phyloP scores from a whole-genome alignment of 2,888 invertebrate genomes.

The Ochropacha duplaris region DNA sequence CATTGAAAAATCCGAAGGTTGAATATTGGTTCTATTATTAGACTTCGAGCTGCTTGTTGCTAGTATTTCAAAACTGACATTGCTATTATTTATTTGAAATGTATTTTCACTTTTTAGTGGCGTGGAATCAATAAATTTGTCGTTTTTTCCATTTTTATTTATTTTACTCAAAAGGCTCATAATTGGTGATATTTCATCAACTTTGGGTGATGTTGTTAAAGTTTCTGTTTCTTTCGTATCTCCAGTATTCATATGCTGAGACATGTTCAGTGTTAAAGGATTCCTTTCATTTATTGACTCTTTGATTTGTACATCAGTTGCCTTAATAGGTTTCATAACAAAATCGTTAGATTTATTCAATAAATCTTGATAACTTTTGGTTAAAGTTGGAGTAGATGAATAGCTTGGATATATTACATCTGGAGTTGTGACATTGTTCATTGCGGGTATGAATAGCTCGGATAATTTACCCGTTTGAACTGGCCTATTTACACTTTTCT shows the following conservation, averaged over 20 bases:
- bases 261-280: background rate
- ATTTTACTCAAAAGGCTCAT: conserved; percentile 8
- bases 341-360: background rate
- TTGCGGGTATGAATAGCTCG: background rate
- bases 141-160: conserved; percentile 5
- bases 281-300: background rate
- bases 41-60: background rate
- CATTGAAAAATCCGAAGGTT: background rate
- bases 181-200: background rate
- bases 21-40: background rate
- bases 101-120: background rate
- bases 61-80: background rate
- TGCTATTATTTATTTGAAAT: background rate
- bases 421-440: background rate
- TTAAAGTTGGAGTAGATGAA: background rate
- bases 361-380: background rate
- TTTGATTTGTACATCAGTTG: background rate
- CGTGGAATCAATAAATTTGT: background rate
- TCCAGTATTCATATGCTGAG: background rate
- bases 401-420: background rate
- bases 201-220: background rate
- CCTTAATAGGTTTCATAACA: background rate
- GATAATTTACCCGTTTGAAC: background rate
- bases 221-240: background rate
- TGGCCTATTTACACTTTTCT: background rate